Evolutionary conservation across 1,140 invertebrate species (phyloP), one percentile per base, ranked within the genome.

Genomic region (Sesamia nonagrioides): DNA sequence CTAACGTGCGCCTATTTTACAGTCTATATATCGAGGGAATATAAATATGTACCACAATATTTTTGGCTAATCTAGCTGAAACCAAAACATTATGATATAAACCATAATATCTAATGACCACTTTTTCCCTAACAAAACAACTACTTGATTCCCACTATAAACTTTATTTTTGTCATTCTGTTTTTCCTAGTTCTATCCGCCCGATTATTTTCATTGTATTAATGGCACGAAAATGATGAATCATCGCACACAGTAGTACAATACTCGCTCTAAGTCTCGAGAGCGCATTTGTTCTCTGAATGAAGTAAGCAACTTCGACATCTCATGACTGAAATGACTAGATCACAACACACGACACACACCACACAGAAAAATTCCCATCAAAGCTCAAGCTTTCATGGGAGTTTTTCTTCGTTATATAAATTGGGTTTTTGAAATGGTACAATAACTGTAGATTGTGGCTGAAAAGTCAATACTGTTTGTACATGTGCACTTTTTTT

Each of bases 151-250:
- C 4, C 11, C 5, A 13, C 61, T 42, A 4, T 1, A 42, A 40
- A 21, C 15, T 21, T 40, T 66, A 45, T 42, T 66, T 42, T 17
- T 58, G 11, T 21, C 18, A 27, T 21, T 58, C 13, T 6, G 3
- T 58, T 58, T 58, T 58, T 58, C 21, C 54, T 9, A 1, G 27
- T 27, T 27, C 27, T 27, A 27, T 27, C 27, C 27, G 71, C 80
- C 78, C 45, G 79, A 27, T 27, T 3, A 3, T 27, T 27, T 27
- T 27, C 27, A 27, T 27, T 27, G 27, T 27, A 1, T 27, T 84
- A 87, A 85, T 86, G 84, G 84, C 78, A 83, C 35, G 82, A 84
- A 83, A 86, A 85, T 88, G 85, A 88, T 86, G 78, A 80, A 85
- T 87, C 79, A 69, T 63, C 68, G 78, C 40, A 27, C 17, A 18